Conservation (phyloP, 2,797 vertebrate genomes). For the Crenichthys baileyi region DNA sequence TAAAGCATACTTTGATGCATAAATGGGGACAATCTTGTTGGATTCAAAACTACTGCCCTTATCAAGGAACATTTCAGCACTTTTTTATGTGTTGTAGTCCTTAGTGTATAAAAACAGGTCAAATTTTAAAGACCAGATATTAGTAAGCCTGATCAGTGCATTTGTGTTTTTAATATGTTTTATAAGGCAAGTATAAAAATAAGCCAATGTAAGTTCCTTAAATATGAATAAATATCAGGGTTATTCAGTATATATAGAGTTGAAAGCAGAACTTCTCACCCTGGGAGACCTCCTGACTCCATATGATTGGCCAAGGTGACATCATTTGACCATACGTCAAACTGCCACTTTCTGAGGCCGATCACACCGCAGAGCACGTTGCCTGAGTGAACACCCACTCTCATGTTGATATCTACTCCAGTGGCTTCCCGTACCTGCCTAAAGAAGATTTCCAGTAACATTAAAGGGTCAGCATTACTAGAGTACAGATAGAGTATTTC, state of each 20-base stretch:
- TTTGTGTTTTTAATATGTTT: neutral
- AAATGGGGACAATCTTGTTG: neutral
- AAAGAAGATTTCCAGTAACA: conserved; percentile 25
- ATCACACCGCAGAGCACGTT: conserved; percentile 97
- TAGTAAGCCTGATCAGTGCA: neutral
- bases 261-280: conserved; percentile 76
- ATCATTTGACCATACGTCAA: conserved; percentile 97
- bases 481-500: neutral
- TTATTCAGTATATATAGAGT: neutral
- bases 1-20: neutral
- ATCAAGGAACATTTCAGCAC: neutral
- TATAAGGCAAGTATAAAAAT: neutral
- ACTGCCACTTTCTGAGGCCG: conserved; percentile 98
- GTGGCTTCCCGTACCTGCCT: conserved; percentile 97
- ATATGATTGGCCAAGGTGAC: conserved; percentile 98
- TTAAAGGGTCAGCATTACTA: neutral
- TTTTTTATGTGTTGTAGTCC: neutral
- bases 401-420: conserved; percentile 96
- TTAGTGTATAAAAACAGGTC: neutral
- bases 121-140: neutral
- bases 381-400: conserved; percentile 96
- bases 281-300: conserved; percentile 95
- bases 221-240: neutral
- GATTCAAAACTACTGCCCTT: neutral
- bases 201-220: neutral